Conservation (phyloP, 1,140 invertebrate species). For the Drosophila ercepeae region DNA sequence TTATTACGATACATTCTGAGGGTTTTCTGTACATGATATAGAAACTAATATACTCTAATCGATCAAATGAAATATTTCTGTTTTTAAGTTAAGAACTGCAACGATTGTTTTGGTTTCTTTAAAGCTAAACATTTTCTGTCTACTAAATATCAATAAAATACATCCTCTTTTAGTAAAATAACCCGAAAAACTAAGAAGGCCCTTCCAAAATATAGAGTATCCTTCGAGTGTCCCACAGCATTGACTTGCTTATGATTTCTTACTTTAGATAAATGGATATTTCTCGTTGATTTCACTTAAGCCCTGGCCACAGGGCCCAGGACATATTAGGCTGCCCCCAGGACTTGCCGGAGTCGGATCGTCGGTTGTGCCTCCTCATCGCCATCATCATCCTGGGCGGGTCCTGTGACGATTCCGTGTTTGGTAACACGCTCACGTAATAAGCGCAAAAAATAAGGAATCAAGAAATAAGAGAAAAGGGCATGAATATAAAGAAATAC, state of each 20-base stretch:
- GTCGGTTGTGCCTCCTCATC: conserved; percentile 51
- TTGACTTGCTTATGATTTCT: conserved; percentile 24
- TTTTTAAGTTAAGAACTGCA: no score
- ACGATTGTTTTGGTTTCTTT: no score
- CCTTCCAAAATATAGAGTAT: conserved; percentile 1
- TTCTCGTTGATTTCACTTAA: conserved; percentile 78
- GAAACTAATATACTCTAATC: no score
- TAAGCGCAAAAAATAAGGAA: conserved; percentile 24
- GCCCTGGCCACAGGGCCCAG: conserved; percentile 50
- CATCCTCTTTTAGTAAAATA: no score
- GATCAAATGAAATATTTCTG: no score
- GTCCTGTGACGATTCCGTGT: conserved; percentile 42
- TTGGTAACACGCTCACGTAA: conserved; percentile 69
- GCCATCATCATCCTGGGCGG: conserved; percentile 55
- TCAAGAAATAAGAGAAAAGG: conserved; percentile 6
- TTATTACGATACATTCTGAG: background rate
- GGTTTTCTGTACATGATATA: no score
- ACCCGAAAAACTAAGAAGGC: background rate
- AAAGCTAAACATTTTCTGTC: no score
- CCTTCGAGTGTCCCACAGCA: background rate
- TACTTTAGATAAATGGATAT: conserved; percentile 41
- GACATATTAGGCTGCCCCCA: conserved; percentile 63
- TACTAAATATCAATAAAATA: no score
- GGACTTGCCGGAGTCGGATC: conserved; percentile 23
- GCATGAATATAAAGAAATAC: conserved; percentile 10